These are phyloP conservation scores for Brenthis ino DNA, from an alignment of 2,888 invertebrate genomes.

Conservation along the genomic window DNA sequence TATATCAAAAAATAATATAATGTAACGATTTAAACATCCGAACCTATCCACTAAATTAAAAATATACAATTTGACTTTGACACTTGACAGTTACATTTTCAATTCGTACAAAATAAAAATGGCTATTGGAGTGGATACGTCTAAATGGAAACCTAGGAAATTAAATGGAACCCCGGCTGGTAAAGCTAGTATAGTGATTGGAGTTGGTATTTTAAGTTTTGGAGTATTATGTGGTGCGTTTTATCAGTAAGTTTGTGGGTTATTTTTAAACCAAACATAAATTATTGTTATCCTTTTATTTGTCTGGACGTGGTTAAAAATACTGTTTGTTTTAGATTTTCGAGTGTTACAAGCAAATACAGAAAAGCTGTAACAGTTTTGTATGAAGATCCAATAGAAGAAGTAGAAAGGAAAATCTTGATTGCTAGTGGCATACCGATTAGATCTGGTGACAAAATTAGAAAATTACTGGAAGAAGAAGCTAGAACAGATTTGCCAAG, in stretches of 20 bases:
- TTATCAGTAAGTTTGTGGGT: slow-evolving; percentile 74
- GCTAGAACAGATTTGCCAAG: slow-evolving; percentile 57
- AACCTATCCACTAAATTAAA: too few species aligned
- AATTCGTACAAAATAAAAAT: slow-evolving; percentile 52
- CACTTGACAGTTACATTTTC: slow-evolving; percentile 1
- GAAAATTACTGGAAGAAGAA: slow-evolving; percentile 54
- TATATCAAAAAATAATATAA: too few species aligned
- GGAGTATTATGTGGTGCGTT: slow-evolving; percentile 66
- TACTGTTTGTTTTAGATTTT: slow-evolving; percentile 53
- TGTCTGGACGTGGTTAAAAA: slow-evolving; percentile 25
- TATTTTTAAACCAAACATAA: not conserved
- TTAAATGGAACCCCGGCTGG: slow-evolving; percentile 85
- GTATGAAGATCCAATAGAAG: slow-evolving; percentile 70
- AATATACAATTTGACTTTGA: slow-evolving; percentile 8
- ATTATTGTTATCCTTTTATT: not conserved
- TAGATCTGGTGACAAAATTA: slow-evolving; percentile 53
- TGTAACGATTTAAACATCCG: too few species aligned
- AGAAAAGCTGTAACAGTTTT: slow-evolving; percentile 55
- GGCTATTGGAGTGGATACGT: slow-evolving; percentile 80
- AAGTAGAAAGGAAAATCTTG: slow-evolving; percentile 67
- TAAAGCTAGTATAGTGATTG: slow-evolving; percentile 78
- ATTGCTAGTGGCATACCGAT: slow-evolving; percentile 63
- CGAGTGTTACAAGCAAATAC: slow-evolving; percentile 52
- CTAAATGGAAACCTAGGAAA: slow-evolving; percentile 85
- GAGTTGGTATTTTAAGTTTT: slow-evolving; percentile 67